Evolutionary conservation across 2,888 invertebrate species (phyloP).

Genomic region (Hyposoter didymator): DNA sequence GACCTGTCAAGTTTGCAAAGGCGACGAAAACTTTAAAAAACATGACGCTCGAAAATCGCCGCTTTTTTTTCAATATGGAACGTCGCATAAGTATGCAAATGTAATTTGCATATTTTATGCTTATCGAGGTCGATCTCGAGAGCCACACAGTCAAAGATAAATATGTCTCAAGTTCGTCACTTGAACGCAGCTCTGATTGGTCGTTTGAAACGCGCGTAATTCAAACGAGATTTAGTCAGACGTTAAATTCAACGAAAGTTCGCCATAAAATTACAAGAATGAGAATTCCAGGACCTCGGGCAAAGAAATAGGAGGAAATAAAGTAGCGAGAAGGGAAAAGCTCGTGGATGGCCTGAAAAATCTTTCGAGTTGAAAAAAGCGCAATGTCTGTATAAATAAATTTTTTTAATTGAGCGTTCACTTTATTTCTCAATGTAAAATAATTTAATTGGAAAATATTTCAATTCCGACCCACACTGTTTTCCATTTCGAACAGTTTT

Average conservation of each 20-base stretch:
- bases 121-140: constrained; percentile 2
- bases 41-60: background rate
- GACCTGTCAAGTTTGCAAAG: background rate
- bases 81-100: constrained; percentile 9
- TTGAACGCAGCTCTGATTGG: background rate
- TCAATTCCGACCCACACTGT: background rate
- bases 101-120: constrained; percentile 4
- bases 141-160: background rate
- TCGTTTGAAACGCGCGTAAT: constrained; percentile 1
- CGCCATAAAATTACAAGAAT: background rate
- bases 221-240: background rate
- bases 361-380: background rate
- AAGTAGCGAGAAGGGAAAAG: background rate
- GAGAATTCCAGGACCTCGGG: background rate
- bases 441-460: background rate
- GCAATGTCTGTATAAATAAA: no score
- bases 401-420: background rate
- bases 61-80: constrained; percentile 2
- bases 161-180: constrained; percentile 5
- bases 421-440: background rate
- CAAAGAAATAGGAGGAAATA: background rate
- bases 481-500: background rate
- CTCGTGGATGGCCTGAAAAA: background rate
- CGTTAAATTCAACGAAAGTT: constrained; percentile 2
- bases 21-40: background rate